Percentiles rank a stretch among this genome's conserved stretches.
phyloP scores from a whole-genome alignment of 1,140 invertebrate genomes.

The Hycleus cichorii region DNA sequence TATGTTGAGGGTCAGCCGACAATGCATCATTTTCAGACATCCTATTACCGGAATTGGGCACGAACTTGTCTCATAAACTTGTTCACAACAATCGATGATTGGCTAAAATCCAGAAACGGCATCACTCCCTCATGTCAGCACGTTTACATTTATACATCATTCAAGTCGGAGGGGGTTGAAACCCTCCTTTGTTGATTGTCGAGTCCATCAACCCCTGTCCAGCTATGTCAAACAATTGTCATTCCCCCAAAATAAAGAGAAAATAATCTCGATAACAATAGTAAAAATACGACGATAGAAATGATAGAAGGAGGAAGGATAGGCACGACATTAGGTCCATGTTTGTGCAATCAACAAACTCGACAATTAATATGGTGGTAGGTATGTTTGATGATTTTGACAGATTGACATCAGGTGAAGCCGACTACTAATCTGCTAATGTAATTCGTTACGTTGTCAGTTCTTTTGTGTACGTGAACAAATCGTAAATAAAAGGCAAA shows the following conservation, averaged over 20 bases:
- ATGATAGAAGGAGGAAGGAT: neutral
- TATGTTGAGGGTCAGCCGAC: conserved; percentile 25
- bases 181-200: conserved; percentile 8
- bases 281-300: neutral
- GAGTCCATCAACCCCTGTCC: conserved; percentile 14
- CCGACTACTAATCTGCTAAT: conserved; percentile 33
- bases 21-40: conserved; percentile 36
- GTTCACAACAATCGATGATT: conserved; percentile 27
- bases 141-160: conserved; percentile 20
- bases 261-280: neutral
- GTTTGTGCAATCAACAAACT: neutral
- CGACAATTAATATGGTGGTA: neutral
- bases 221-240: conserved; percentile 8
- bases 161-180: conserved; percentile 6
- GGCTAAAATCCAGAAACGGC: conserved; percentile 26
- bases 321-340: neutral
- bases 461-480: conserved; percentile 25
- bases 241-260: neutral
- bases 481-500: conserved; percentile 31
- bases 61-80: conserved; percentile 11
- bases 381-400: neutral
- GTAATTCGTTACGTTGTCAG: conserved; percentile 34
- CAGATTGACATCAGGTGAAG: conserved; percentile 27
- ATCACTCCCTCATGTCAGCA: conserved; percentile 21
- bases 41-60: conserved; percentile 32